phyloP scores from a whole-genome alignment of 2,797 vertebrate genomes.

The Coreius guichenoti region DNA sequence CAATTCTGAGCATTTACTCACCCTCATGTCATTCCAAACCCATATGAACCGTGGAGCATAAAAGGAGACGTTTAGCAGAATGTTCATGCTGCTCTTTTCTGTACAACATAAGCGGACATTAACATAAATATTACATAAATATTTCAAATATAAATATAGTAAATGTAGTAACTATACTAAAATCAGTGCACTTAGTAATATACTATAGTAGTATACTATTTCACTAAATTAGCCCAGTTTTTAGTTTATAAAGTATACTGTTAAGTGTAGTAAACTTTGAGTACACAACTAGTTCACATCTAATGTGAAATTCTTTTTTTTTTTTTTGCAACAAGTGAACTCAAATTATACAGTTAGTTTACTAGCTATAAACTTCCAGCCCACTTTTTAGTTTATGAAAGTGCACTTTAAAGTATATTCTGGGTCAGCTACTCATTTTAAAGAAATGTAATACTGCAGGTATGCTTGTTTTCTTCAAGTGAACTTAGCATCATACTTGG shows the following conservation, averaged over 20 bases:
- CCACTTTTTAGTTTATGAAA: background rate
- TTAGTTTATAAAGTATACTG: background rate
- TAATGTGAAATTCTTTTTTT: background rate
- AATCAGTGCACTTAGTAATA: background rate
- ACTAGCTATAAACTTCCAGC: background rate
- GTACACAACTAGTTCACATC: background rate
- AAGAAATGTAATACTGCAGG: background rate
- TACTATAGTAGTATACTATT: background rate
- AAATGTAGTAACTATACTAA: background rate
- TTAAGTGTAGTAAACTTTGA: background rate
- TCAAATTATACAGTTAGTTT: background rate
- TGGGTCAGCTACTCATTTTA: background rate
- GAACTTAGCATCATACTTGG: background rate
- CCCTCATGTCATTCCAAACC: conserved; percentile 18
- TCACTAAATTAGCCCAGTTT: background rate
- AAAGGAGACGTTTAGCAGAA: conserved; percentile 9
- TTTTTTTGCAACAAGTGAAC: background rate
- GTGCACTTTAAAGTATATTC: background rate
- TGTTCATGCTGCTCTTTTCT: background rate
- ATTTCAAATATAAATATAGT: background rate
- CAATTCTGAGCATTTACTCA: background rate
- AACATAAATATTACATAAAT: background rate
- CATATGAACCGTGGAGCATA: background rate
- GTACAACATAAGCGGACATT: background rate
- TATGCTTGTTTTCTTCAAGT: background rate